These are phyloP conservation scores for Tragulus kanchil DNA, from an alignment of 2,113 vertebrate species.

Conservation along the genomic window DNA sequence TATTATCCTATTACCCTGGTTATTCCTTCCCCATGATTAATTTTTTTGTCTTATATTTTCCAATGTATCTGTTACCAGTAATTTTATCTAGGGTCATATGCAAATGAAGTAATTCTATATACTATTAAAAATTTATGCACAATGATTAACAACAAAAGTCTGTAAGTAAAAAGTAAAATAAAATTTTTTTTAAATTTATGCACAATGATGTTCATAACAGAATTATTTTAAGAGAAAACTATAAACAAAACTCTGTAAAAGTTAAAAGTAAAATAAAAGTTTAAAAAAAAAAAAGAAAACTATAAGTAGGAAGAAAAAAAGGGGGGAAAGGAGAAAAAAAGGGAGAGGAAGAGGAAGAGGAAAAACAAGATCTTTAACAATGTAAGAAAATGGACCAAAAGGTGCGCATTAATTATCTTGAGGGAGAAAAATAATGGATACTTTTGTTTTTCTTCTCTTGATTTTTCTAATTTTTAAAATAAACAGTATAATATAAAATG, in stretches of 20 bases:
- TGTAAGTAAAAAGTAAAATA: no score
- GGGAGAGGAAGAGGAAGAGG: background rate
- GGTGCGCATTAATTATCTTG: background rate
- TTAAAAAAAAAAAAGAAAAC: background rate
- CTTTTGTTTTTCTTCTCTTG: background rate
- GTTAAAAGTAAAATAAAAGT: no score
- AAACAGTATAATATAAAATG: background rate
- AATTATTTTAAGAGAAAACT: background rate
- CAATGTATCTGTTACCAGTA: background rate
- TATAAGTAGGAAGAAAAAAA: background rate
- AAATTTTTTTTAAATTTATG: background rate
- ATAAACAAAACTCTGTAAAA: background rate
- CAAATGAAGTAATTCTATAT: slow-evolving; percentile 29
- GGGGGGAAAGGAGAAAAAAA: background rate
- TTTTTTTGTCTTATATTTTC: background rate
- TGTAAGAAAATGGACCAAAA: background rate
- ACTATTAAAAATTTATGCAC: background rate
- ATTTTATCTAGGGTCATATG: background rate
- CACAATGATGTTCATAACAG: background rate
- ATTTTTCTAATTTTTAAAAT: slow-evolving; percentile 35
- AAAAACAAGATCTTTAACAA: background rate
- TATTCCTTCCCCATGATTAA: background rate
- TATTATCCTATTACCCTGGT: background rate
- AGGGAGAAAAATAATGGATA: background rate
- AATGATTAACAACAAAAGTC: background rate